Conservation (phyloP, 2,797 vertebrate genomes). For the Lindbergichthys nudifrons region DNA sequence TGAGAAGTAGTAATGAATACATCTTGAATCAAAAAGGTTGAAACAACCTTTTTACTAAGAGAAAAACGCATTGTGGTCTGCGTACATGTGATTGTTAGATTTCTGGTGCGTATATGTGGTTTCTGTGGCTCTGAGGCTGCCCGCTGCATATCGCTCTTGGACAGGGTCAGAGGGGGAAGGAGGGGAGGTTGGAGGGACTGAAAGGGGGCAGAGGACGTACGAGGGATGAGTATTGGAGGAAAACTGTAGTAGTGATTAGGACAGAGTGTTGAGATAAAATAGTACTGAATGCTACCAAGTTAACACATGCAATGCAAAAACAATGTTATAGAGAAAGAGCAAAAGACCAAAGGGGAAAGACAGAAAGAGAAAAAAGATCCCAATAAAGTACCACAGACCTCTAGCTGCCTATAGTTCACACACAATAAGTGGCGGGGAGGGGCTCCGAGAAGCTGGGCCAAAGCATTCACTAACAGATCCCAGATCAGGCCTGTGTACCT, state of each 20-base stretch:
- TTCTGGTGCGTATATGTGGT: conserved; percentile 47
- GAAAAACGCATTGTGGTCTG: conserved; percentile 15
- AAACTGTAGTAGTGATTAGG: conserved; percentile 68
- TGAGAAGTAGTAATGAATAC: not conserved
- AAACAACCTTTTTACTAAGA: not conserved
- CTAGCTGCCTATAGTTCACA: conserved; percentile 97
- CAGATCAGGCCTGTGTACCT: not conserved
- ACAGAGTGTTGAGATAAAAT: conserved; percentile 71
- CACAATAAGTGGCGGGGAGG: conserved; percentile 94
- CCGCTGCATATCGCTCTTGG: conserved; percentile 90
- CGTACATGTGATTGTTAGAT: conserved; percentile 27
- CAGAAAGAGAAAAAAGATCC: conserved; percentile 83
- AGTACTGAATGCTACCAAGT: conserved; percentile 88
- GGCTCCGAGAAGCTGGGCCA: conserved; percentile 86
- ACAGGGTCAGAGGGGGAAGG: conserved; percentile 71
- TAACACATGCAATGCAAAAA: conserved; percentile 96
- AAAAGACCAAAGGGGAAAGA: conserved; percentile 73
- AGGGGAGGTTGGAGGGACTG: conserved; percentile 68
- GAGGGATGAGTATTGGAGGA: conserved; percentile 61
- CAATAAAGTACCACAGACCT: conserved; percentile 92
- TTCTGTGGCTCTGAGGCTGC: conserved; percentile 90
- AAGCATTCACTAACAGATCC: conserved; percentile 68
- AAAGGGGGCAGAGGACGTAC: conserved; percentile 53
- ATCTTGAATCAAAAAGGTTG: not conserved
- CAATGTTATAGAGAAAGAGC: conserved; percentile 79